Percentiles rank a stretch among this genome's conserved stretches.
These are phyloP conservation scores for Barypeithes pellucidus DNA, from an alignment of 2,888 invertebrate species.

Conservation along the genomic window DNA sequence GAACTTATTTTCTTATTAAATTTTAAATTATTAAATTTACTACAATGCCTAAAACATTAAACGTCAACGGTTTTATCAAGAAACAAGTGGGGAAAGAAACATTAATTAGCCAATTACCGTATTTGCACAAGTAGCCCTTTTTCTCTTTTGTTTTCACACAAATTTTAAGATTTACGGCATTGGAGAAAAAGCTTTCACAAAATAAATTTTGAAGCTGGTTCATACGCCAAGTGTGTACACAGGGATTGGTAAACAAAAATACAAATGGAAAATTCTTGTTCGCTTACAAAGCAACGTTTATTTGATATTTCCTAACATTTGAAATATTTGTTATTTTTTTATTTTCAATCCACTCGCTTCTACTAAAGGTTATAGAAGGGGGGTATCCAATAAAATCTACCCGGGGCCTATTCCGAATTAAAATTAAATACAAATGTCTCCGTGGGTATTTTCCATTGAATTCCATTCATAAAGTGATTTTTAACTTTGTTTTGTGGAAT, in stretches of 20 bases:
- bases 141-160: background rate
- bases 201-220: constrained; percentile 18
- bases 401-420: too few relatives aligned
- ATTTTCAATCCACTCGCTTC: background rate
- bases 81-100: constrained; percentile 1
- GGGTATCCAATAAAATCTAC: too few relatives aligned
- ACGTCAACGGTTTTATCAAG: background rate
- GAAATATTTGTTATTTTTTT: constrained; percentile 7
- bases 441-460: too few relatives aligned
- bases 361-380: background rate
- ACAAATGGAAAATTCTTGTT: constrained; percentile 28
- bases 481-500: too few relatives aligned
- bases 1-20: background rate
- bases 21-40: background rate
- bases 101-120: constrained; percentile 11
- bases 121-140: constrained; percentile 3
- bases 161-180: constrained; percentile 8
- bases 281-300: constrained; percentile 6
- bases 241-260: constrained; percentile 12
- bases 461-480: too few relatives aligned
- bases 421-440: too few relatives aligned
- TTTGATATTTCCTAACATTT: constrained; percentile 22
- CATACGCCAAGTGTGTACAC: constrained; percentile 9
- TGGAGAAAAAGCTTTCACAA: constrained; percentile 11
- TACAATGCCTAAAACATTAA: constrained; percentile 11